Base-by-base conservation (phyloP, 2,888 invertebrate species). In the Harmothoe impar region DNA sequence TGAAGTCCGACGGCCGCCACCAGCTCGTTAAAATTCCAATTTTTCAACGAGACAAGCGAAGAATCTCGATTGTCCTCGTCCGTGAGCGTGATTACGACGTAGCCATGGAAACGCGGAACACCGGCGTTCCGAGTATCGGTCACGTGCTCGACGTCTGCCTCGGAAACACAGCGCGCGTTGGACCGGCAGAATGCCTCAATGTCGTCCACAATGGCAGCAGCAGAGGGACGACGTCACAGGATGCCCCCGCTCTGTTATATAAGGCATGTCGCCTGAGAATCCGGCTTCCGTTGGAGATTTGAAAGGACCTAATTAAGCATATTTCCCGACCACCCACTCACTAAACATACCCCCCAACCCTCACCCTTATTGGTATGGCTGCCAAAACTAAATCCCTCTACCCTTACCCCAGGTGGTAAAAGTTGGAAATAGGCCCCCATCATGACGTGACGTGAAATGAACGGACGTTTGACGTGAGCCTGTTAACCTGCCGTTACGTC, bases 1-100 rank as follows among this genome's bases (percentile, higher is more conserved):
- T 56, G 86, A 86, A 54, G 56, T 52, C 86, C 52, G 25, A 25
- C 56, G 20, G 56, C 52, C 52, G 86, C 56, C 29, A 25, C 86
- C 20, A 17, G 54, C 86, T 86, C 86, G 54, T 86, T 86, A 86
- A 86, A 86, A 86, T 86, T 86, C 86, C 86, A 86, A 86, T 86
- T 86, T 86, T 86, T 86, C 86, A 86, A 86, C 20, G n/a, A 25
- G 86, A 56, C 86, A 86, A 52, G 86, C 86, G 86, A 12, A 10
- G 86, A 54, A 54, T 86, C 54, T 29, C 86, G 52, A 86, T 86
- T 56, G 86, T 86, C 31, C 56, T 52, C 86, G 56, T 86, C 43
- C 54, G 17, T 54, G 25, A 29, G 52, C 54, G 54, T 86, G 86
- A 81, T 86, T 54, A 86, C 86, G 23, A 31, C 43, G 86, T 52